Evolutionary conservation across 2,797 vertebrate genomes (phyloP).

Genomic region (Sarcoramphus papa): DNA sequence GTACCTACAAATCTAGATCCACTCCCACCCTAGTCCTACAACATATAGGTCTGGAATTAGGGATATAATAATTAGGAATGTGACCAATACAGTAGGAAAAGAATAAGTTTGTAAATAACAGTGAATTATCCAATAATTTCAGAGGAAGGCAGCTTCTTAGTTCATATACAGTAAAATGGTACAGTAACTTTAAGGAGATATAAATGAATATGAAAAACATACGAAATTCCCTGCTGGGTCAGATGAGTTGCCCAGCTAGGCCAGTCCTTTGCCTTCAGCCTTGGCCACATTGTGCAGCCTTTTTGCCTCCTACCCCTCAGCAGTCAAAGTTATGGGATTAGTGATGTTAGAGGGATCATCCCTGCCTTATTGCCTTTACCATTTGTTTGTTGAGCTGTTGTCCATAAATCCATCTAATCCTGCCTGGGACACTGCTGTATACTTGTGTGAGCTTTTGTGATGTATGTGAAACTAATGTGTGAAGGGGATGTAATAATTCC

Average conservation of each 20-base stretch:
- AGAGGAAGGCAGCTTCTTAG: not conserved
- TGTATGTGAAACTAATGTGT: fast-evolving
- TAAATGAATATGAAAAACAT: not conserved
- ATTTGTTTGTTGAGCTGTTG: not conserved
- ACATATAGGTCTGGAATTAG: not conserved
- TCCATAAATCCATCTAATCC: not conserved
- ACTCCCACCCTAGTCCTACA: not conserved
- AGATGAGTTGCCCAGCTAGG: not conserved
- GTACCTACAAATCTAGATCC: not conserved
- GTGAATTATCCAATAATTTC: not conserved
- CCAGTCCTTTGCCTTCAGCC: not conserved
- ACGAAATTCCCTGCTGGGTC: not conserved
- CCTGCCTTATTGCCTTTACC: not conserved
- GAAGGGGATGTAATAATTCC: not conserved
- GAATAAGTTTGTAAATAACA: not conserved
- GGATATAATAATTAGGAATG: not conserved
- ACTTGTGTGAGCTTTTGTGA: not conserved
- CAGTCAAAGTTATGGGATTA: not conserved
- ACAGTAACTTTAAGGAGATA: not conserved
- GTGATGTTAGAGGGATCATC: not conserved
- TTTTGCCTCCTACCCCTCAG: not conserved
- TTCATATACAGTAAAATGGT: not conserved
- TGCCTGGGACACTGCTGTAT: not conserved
- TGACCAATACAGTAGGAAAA: not conserved
- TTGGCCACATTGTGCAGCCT: not conserved